Evolutionary conservation across 2,113 vertebrate species (phyloP).

Genomic region (Oriolus oriolus): DNA sequence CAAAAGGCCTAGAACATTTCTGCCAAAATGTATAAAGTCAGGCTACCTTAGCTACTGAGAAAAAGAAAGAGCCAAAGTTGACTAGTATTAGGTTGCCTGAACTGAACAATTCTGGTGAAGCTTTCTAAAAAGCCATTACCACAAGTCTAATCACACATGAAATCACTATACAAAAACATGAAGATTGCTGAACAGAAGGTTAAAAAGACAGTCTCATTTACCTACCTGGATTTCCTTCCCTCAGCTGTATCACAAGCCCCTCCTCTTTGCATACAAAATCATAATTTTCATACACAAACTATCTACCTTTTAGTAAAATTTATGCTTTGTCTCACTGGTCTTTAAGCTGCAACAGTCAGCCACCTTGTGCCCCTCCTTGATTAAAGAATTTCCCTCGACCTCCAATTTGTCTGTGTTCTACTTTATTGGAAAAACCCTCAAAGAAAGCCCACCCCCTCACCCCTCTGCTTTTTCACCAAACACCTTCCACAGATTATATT

Average conservation of each 20-base stretch:
- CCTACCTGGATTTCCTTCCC: neutral
- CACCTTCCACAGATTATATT: neutral
- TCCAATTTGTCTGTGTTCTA: neutral
- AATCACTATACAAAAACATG: neutral
- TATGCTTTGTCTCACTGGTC: neutral
- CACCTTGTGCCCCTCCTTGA: neutral
- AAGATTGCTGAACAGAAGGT: neutral
- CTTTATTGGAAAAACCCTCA: neutral
- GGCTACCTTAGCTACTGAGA: neutral
- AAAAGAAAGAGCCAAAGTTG: neutral
- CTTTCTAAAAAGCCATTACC: neutral
- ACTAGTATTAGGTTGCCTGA: neutral
- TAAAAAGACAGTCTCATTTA: neutral
- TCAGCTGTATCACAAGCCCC: neutral
- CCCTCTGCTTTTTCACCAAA: neutral
- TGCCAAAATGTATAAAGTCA: neutral
- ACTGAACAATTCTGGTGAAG: neutral
- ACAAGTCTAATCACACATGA: neutral
- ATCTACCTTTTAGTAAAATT: neutral
- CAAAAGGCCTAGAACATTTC: neutral
- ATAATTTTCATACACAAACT: neutral
- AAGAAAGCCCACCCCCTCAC: neutral
- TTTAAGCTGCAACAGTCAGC: neutral
- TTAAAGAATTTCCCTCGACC: neutral
- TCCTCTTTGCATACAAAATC: neutral